Percentiles rank a stretch among this genome's conserved stretches.
Evolutionary conservation across 2,113 vertebrate genomes (phyloP).

Genomic region (Hippolais icterina): DNA sequence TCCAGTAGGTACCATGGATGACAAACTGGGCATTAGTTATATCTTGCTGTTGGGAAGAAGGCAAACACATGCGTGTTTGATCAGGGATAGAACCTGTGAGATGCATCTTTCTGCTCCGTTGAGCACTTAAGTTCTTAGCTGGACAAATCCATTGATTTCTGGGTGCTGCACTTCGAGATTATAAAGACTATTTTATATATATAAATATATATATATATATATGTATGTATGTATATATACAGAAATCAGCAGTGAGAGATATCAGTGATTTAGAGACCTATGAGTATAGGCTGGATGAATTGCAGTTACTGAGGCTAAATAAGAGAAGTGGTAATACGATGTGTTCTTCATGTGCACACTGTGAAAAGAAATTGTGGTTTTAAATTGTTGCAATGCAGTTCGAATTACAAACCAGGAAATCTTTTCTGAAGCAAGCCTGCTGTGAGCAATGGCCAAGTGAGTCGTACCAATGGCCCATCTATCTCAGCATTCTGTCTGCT

Average conservation of each 20-base stretch:
- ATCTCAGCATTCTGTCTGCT: neutral
- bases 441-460: neutral
- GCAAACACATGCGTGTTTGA: neutral
- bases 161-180: neutral
- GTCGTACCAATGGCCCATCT: fast-evolving
- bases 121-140: neutral
- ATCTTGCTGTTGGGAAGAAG: neutral
- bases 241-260: neutral
- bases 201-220: too few relatives aligned
- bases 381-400: neutral
- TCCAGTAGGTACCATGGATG: neutral
- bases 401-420: neutral
- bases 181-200: neutral
- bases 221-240: neutral
- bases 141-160: neutral
- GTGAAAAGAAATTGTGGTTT: neutral
- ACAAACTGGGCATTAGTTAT: neutral
- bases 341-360: neutral
- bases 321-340: neutral
- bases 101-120: neutral
- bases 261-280: neutral
- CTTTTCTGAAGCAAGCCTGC: neutral
- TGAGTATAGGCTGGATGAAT: neutral
- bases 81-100: neutral
- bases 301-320: neutral